Conservation (phyloP, 2,888 invertebrate genomes). For the Cephus sareptanus region DNA sequence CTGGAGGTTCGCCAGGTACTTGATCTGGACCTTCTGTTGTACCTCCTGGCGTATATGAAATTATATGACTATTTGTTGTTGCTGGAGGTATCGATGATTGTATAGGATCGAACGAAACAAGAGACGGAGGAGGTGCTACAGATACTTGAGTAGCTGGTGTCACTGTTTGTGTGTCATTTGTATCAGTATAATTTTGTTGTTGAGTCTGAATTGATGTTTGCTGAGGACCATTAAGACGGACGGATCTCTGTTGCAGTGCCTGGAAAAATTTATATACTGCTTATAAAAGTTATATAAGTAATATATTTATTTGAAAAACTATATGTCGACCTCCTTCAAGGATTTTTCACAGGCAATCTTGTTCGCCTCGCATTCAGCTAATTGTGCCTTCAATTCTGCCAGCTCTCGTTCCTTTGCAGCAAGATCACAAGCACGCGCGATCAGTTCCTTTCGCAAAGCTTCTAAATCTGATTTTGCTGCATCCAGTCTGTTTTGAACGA, state of each 20-base stretch:
- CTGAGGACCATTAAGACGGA: not conserved
- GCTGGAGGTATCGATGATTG: not conserved
- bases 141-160: not conserved
- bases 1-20: not conserved
- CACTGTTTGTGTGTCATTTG: not conserved
- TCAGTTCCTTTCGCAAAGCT: slow-evolving; percentile 41
- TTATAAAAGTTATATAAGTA: not conserved
- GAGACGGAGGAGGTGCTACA: not conserved
- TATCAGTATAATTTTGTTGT: not conserved
- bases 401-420: slow-evolving; percentile 31
- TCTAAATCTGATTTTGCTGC: slow-evolving; percentile 40
- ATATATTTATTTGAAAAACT: not conserved
- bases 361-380: slow-evolving; percentile 25
- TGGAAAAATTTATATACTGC: not conserved
- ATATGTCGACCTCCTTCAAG: slow-evolving; percentile 25
- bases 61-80: not conserved
- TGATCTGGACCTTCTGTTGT: not conserved
- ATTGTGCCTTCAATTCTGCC: slow-evolving; percentile 22
- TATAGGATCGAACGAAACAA: not conserved
- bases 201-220: not conserved
- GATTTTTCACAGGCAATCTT: slow-evolving; percentile 29
- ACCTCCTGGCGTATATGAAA: not conserved
- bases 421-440: slow-evolving; percentile 33
- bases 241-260: not conserved
- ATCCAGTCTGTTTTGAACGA: slow-evolving; percentile 47